A percentile compares a stretch with the other conserved stretches of the same genome.
These are phyloP conservation scores for Tubulanus polymorphus DNA, from an alignment of 2,888 invertebrate species.

Conservation along the genomic window DNA sequence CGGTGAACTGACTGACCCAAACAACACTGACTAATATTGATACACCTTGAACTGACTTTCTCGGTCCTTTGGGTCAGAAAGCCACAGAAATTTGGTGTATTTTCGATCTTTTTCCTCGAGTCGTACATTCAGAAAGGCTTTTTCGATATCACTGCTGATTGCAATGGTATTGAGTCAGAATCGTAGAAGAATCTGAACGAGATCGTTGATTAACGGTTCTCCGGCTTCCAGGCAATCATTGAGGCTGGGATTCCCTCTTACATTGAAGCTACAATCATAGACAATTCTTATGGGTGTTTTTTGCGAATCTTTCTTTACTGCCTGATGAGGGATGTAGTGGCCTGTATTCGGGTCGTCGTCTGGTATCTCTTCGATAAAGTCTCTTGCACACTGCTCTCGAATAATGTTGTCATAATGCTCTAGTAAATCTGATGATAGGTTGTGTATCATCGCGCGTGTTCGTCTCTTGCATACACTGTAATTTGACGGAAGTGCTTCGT, in stretches of 20 bases:
- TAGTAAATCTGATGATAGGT: conserved; percentile 3
- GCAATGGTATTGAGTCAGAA: conserved; percentile 16
- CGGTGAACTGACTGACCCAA: conserved; percentile 20
- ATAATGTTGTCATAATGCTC: conserved; percentile 14
- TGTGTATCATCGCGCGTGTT: not conserved
- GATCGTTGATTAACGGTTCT: conserved; percentile 17
- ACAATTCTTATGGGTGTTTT: conserved; percentile 21
- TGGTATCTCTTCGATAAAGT: conserved; percentile 14
- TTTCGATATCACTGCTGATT: too few species aligned
- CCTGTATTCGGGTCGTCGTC: not conserved
- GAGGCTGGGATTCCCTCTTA: conserved; percentile 11
- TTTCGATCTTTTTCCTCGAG: conserved; percentile 14
- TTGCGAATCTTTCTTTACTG: conserved; percentile 17
- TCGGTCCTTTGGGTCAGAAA: conserved; percentile 12
- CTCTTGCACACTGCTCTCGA: conserved; percentile 12
- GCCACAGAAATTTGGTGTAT: conserved; percentile 18
- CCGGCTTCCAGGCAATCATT: conserved; percentile 18
- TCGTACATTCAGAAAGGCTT: conserved; percentile 15
- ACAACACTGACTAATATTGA: conserved; percentile 14
- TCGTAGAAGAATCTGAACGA: conserved; percentile 13
- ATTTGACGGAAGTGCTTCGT: not conserved
- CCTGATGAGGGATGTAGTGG: conserved; percentile 21
- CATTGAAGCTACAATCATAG: conserved; percentile 17
- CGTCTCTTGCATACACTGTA: not conserved
- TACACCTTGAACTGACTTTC: conserved; percentile 9